Evolutionary conservation across 2,113 vertebrate species (phyloP), one percentile per base, ranked within the genome.

Genomic region (Alouatta palliata): DNA sequence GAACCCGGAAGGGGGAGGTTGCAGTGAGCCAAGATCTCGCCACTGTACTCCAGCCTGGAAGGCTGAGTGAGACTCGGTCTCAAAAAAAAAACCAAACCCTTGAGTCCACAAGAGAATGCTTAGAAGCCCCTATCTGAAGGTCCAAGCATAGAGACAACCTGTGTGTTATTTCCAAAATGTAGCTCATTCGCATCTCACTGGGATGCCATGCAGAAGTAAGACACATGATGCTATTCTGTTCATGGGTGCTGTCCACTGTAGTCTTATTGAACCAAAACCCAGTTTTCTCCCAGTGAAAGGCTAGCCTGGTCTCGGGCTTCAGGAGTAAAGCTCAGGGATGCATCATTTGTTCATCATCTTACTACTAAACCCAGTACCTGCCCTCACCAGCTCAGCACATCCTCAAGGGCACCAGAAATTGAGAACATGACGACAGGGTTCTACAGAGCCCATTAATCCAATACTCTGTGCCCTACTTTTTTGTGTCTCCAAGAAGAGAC

Each of bases 401-500:
- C 45, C n/a, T 79, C 68, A 19, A 37, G 30, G 81, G 17, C 43
- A 47, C 12, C 54, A 35, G 32, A 75, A 58, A 64, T 76, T 70
- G 37, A 87, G 30, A 40, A 32, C 64, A 71, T 1, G 10, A 37
- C 13, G 17, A 35, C 11, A 71, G 54, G 45, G 49, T 91, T 77
- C 73, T 77, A 56, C 30, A 73, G 58, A 64, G 25, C 40, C 47
- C 64, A 70, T 9, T n/a, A 80, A 49, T 61, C 70, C 89, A 79
- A 0, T 64, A 81, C 40, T 92, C 66, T 92, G 61, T 32, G 61
- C 61, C 61, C 27, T 2, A 13, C 61, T 64, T 64, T 30, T 64
- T 64, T 64, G 61, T 30, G 76, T 58, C 80, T 94, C 90, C 35
- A 84, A 84, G 68, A 86, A 70, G 68, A 82, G 54, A 77, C 47